Conservation (phyloP, 2,888 invertebrate species). For the Pristionchus mayeri region DNA sequence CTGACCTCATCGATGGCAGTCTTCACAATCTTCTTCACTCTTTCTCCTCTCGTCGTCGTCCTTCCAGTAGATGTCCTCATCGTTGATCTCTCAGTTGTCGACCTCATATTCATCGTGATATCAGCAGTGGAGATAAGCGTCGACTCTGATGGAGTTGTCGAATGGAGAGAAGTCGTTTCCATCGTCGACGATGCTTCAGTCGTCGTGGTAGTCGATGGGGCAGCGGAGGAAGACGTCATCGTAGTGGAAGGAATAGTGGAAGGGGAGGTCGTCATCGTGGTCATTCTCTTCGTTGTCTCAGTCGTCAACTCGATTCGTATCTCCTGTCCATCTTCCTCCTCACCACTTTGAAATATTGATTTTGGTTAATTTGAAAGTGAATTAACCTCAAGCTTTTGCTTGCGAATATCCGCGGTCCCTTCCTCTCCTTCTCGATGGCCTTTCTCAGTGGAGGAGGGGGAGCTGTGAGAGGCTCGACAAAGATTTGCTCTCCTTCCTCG, state of each 20-base stretch:
- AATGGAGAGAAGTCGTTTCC: too few species aligned
- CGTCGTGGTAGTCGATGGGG: background rate
- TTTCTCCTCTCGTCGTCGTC: background rate
- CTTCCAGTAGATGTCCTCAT: background rate
- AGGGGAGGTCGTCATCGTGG: background rate
- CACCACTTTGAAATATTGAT: background rate
- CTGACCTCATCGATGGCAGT: background rate
- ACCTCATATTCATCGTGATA: background rate
- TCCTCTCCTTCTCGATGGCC: background rate
- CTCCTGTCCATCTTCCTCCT: background rate
- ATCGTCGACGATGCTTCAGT: background rate
- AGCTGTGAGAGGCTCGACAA: constrained; percentile 12
- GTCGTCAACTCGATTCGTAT: background rate
- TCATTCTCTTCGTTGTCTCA: background rate
- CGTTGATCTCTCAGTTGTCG: background rate
- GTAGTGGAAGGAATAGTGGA: background rate
- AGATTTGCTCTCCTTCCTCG: constrained; percentile 40
- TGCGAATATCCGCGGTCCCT: constrained; percentile 24
- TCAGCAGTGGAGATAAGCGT: background rate
- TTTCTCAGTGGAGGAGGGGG: background rate
- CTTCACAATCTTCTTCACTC: background rate
- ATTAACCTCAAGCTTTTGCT: constrained; percentile 15
- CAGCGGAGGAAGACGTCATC: background rate
- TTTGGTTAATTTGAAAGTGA: background rate
- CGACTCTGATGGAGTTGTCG: background rate